phyloP scores from a whole-genome alignment of 2,797 vertebrate species.

The Siniperca obscura region DNA sequence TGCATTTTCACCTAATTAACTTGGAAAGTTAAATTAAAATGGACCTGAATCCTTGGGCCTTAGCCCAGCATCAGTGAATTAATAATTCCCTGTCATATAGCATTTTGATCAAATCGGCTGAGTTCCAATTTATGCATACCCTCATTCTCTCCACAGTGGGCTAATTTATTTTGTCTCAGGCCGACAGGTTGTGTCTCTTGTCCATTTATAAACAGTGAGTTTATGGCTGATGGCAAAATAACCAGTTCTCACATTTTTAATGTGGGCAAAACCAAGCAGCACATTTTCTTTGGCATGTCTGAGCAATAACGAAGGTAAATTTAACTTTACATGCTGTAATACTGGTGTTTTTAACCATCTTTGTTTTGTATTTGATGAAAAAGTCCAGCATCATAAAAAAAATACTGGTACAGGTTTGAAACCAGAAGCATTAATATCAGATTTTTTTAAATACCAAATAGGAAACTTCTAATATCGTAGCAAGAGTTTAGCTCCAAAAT shows the following conservation, averaged over 20 bases:
- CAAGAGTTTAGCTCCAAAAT: neutral
- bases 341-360: neutral
- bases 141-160: conserved; percentile 24
- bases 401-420: neutral
- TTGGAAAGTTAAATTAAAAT: conserved; percentile 32
- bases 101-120: conserved; percentile 13
- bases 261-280: conserved; percentile 47
- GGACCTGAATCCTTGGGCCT: neutral
- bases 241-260: conserved; percentile 44
- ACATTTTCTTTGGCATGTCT: conserved; percentile 34
- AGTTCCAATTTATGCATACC: conserved; percentile 8
- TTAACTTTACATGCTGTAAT: conserved; percentile 19
- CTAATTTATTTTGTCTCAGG: conserved; percentile 26
- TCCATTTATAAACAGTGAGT: conserved; percentile 37
- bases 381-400: neutral
- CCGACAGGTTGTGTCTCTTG: conserved; percentile 23
- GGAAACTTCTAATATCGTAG: neutral
- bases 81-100: conserved; percentile 46
- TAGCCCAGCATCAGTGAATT: conserved; percentile 21
- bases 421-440: neutral
- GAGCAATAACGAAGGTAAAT: conserved; percentile 8
- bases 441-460: neutral
- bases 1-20: conserved; percentile 21
- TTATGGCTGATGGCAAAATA: conserved; percentile 32
- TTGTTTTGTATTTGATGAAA: neutral